These are phyloP conservation scores for Pituophis catenifer DNA, from an alignment of 2,113 vertebrate genomes.

Conservation along the genomic window DNA sequence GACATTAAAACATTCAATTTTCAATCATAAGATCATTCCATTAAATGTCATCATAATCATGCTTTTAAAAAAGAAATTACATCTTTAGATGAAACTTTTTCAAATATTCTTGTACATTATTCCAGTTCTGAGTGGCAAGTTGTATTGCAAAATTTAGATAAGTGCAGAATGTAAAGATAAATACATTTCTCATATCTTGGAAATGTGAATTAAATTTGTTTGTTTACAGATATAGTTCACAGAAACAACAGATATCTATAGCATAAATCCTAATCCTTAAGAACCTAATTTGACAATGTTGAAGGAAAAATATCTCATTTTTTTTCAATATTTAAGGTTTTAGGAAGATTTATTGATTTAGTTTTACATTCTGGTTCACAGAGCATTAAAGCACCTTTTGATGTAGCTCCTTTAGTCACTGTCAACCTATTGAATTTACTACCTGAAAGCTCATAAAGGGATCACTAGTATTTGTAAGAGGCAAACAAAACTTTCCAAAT, in stretches of 20 bases:
- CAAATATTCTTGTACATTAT: not conserved
- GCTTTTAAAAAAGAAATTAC: not conserved
- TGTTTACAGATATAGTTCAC: not conserved
- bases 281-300: not conserved
- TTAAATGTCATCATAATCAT: not conserved
- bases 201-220: not conserved
- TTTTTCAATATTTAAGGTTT: not conserved
- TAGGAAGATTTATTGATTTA: not conserved
- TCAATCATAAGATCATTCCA: not conserved
- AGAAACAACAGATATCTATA: not conserved
- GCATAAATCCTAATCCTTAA: not conserved
- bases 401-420: not conserved
- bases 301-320: not conserved
- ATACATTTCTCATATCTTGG: not conserved
- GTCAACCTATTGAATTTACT: not conserved
- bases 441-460: not conserved
- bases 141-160: not conserved
- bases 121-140: not conserved
- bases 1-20: not conserved
- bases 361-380: not conserved
- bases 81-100: not conserved
- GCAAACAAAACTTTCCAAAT: fast-evolving
- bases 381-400: not conserved
- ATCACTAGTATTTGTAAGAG: not conserved
- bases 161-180: not conserved